Evolutionary conservation across 2,113 vertebrate genomes (phyloP).

Genomic region (Sprattus sprattus): DNA sequence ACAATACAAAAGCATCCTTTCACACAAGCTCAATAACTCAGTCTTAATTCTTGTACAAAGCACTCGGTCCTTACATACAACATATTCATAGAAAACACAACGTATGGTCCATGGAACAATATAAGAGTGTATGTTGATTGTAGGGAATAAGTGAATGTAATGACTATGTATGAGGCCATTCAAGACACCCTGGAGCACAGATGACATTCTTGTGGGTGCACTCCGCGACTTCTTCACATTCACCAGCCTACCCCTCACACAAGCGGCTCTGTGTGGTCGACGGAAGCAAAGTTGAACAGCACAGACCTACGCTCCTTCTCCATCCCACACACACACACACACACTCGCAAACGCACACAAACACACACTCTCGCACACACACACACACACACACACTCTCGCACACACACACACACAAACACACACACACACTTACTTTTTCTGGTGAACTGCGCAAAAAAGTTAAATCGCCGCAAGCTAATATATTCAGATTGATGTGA

Average conservation of each 20-base stretch:
- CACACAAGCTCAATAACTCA: not conserved
- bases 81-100: not conserved
- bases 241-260: not conserved
- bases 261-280: not conserved
- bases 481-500: not conserved
- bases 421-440: not conserved
- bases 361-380: not conserved
- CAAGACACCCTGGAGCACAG: not conserved
- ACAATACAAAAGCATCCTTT: not conserved
- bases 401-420: no score
- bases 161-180: not conserved
- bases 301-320: not conserved
- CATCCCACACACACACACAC: slow-evolving; percentile 13
- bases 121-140: not conserved
- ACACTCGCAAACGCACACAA: not conserved
- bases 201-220: slow-evolving; percentile 12
- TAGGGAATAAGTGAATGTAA: not conserved
- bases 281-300: not conserved
- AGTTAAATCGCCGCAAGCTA: not conserved
- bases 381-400: not conserved
- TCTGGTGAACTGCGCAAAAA: not conserved
- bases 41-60: not conserved
- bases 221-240: slow-evolving; percentile 9
- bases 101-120: not conserved
- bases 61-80: not conserved